phyloP scores from a whole-genome alignment of 2,888 invertebrate species.

The Eupithecia tripunctaria region DNA sequence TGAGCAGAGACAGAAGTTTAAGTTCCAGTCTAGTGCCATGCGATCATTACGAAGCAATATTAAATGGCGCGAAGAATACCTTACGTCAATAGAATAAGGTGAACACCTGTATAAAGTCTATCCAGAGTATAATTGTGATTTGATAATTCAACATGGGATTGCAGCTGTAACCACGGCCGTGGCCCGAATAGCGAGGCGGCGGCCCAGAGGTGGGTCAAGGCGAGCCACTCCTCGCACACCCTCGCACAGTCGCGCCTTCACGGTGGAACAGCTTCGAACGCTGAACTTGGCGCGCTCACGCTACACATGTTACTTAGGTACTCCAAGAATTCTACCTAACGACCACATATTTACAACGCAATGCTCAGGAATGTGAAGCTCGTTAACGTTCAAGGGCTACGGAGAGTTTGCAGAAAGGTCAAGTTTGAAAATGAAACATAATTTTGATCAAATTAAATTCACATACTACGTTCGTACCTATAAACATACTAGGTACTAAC shows the following conservation, averaged over 20 bases:
- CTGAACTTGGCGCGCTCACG: background rate
- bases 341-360: background rate
- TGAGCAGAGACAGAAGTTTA: too few species aligned
- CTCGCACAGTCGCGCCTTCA: background rate
- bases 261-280: constrained; percentile 19
- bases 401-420: background rate
- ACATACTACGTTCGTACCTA: too few species aligned
- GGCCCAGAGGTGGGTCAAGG: constrained; percentile 29
- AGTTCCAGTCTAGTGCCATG: too few species aligned
- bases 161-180: constrained; percentile 26
- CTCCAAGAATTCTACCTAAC: background rate
- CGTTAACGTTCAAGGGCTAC: background rate
- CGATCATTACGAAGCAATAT: too few species aligned
- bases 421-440: too few species aligned
- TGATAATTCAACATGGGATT: constrained; percentile 15
- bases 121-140: background rate
- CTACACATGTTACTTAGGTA: background rate
- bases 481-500: too few species aligned
- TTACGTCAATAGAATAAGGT: background rate
- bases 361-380: background rate
- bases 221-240: constrained; percentile 24
- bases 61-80: background rate
- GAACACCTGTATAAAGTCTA: background rate
- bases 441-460: background rate
- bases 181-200: constrained; percentile 28